Percentiles rank a stretch among this genome's conserved stretches.
These are phyloP conservation scores for Aurelia sp. DNA, from an alignment of 30 jellyfish, hydroid and myxozoan genomes.

Conservation along the genomic window DNA sequence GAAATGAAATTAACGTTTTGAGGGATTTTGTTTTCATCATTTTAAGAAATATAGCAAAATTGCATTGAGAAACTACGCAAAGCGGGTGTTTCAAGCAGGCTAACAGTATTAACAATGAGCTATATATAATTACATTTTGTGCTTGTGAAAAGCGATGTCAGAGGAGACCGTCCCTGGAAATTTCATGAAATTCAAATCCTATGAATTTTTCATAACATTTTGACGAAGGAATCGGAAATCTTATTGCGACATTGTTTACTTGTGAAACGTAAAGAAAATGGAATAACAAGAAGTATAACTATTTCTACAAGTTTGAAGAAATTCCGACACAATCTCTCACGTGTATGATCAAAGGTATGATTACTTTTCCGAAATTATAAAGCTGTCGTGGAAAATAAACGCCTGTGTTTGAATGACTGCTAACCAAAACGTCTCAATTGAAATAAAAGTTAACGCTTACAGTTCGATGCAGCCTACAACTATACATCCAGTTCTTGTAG, in stretches of 20 bases:
- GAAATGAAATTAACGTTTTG: slow-evolving; percentile 58
- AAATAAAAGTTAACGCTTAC: too few relatives aligned
- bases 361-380: too few relatives aligned
- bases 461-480: too few relatives aligned
- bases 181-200: slow-evolving; percentile 40
- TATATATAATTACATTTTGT: background rate
- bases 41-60: slow-evolving; percentile 22
- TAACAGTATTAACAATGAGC: background rate
- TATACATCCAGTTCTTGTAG: too few relatives aligned
- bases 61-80: slow-evolving; percentile 2
- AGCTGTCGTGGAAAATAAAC: too few relatives aligned
- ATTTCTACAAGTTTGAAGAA: too few relatives aligned
- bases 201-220: slow-evolving; percentile 7
- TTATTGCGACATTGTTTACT: background rate
- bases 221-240: slow-evolving; percentile 29
- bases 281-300: too few relatives aligned
- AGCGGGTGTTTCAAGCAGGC: slow-evolving; percentile 9
- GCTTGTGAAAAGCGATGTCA: background rate
- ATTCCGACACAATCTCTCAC: too few relatives aligned
- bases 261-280: too few relatives aligned
- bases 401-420: too few relatives aligned
- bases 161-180: slow-evolving; percentile 17
- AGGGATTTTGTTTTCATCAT: slow-evolving; percentile 1
- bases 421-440: too few relatives aligned
- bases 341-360: too few relatives aligned